phyloP scores from a whole-genome alignment of 2,113 vertebrate genomes.

The Hyaena hyaena region DNA sequence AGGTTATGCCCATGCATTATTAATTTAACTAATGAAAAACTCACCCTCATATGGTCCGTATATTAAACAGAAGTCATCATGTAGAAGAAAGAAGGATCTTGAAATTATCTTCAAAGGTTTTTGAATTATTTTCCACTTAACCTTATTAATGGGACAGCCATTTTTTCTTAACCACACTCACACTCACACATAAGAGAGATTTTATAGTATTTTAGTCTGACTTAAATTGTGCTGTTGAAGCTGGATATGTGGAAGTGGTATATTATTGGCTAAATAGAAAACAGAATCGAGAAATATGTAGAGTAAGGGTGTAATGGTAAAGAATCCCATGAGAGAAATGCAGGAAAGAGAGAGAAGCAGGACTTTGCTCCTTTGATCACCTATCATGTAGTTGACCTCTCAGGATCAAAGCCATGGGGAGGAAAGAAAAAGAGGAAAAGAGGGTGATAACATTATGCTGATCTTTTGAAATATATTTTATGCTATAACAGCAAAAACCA shows the following conservation, averaged over 20 bases:
- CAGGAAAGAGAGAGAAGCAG: not conserved
- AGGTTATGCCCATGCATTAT: not conserved
- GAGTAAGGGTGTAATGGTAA: not conserved
- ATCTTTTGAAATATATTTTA: slow-evolving; percentile 1
- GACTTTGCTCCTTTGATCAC: not conserved
- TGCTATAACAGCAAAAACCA: not conserved
- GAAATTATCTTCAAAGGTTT: not conserved
- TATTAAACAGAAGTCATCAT: not conserved
- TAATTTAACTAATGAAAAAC: not conserved
- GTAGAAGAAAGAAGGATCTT: not conserved
- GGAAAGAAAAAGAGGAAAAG: not conserved
- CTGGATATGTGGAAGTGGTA: not conserved
- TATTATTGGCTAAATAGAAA: not conserved
- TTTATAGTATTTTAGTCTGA: not conserved
- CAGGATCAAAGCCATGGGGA: not conserved
- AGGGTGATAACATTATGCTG: not conserved
- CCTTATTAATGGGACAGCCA: not conserved
- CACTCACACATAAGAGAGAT: not conserved
- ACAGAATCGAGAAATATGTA: not conserved
- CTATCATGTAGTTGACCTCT: not conserved
- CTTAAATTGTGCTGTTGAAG: not conserved
- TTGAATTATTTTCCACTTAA: not conserved
- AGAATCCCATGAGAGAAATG: not conserved
- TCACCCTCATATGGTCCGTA: not conserved
- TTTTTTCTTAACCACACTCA: not conserved